Evolutionary conservation across 1,140 invertebrate genomes (phyloP).

Genomic region (Anthonomus grandis): DNA sequence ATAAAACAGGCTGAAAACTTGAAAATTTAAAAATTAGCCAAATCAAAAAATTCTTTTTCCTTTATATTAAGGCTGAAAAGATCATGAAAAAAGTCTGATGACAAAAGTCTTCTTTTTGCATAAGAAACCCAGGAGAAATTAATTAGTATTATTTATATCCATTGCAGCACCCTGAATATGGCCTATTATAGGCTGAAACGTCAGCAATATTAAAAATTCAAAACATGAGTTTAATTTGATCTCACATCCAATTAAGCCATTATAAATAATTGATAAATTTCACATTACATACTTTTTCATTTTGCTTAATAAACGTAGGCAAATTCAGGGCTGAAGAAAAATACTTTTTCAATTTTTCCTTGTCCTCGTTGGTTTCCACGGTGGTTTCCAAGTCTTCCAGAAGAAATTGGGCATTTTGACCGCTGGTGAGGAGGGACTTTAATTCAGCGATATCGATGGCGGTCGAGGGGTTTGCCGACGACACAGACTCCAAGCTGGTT

Average conservation of each 20-base stretch:
- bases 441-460: conserved; percentile 57
- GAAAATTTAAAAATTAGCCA: no score
- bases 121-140: no score
- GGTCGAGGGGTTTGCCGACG: conserved; percentile 34
- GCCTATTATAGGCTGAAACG: no score
- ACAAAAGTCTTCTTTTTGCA: no score
- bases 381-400: conserved; percentile 61
- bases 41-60: no score
- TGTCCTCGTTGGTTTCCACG: conserved; percentile 47
- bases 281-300: conserved; percentile 60
- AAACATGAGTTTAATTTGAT: neutral
- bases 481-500: conserved; percentile 44
- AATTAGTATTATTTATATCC: no score
- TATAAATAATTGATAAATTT: neutral
- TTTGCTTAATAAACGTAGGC: conserved; percentile 68
- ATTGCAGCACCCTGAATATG: no score
- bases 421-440: conserved; percentile 61
- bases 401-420: conserved; percentile 62
- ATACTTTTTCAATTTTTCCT: conserved; percentile 32
- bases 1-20: no score
- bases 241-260: neutral
- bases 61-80: no score
- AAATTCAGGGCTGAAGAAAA: conserved; percentile 66
- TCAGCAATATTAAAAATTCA: no score
- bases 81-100: no score